phyloP scores from a whole-genome alignment of 30 jellyfish, hydroid and myxozoan species.

The Aurelia sp. region DNA sequence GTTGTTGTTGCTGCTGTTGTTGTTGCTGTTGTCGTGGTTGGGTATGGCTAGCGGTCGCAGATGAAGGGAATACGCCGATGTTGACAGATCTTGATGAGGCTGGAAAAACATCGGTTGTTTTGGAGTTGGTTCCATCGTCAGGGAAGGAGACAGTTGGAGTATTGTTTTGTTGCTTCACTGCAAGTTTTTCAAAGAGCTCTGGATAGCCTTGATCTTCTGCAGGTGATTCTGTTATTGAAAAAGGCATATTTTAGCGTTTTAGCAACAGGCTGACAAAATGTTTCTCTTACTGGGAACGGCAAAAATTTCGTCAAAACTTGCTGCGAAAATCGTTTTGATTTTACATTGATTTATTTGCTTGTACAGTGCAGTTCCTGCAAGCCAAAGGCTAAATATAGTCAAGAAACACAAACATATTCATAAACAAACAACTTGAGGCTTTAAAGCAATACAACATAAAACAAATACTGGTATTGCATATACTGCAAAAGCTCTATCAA shows the following conservation, averaged over 20 bases:
- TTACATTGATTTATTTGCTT: no score
- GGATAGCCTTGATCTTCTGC: slow-evolving; percentile 62
- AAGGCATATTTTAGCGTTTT: neutral
- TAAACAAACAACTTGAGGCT: no score
- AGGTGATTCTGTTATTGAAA: slow-evolving; percentile 22
- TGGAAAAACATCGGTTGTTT: slow-evolving; percentile 38
- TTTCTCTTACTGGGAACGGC: no score
- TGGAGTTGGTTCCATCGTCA: neutral
- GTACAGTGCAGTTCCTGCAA: no score
- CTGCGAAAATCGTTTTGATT: no score
- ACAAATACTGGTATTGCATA: no score
- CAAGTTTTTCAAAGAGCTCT: slow-evolving; percentile 54
- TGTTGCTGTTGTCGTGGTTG: slow-evolving; percentile 34
- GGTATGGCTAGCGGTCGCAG: slow-evolving; percentile 37
- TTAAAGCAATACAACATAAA: no score
- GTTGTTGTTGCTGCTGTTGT: neutral
- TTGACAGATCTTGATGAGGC: slow-evolving; percentile 18
- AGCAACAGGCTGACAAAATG: neutral
- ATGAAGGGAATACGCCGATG: slow-evolving; percentile 65
- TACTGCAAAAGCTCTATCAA: no score
- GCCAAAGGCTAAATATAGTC: no score
- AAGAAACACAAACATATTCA: no score
- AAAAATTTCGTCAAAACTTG: no score
- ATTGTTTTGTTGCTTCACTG: neutral
- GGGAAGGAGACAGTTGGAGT: slow-evolving; percentile 10